phyloP scores from a whole-genome alignment of 2,797 vertebrate genomes.

The Bradypodion pumilum region DNA sequence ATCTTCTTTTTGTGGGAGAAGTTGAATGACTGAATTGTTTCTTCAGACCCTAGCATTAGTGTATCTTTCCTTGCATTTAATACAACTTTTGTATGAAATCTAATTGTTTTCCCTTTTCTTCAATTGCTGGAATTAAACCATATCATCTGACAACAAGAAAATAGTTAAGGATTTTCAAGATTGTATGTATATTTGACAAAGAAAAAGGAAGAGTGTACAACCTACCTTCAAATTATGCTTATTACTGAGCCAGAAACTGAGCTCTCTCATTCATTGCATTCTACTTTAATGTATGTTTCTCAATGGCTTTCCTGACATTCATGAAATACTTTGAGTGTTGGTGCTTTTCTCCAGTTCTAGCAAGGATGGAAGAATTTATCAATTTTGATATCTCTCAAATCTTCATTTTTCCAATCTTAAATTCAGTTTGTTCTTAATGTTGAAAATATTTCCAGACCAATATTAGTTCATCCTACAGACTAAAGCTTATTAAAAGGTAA shows the following conservation, averaged over 20 bases:
- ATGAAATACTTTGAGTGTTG: too few species aligned
- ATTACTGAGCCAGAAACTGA: background rate
- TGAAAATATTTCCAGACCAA: too few species aligned
- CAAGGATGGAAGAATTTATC: too few species aligned
- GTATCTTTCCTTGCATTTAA: background rate
- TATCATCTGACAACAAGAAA: background rate
- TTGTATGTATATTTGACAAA: background rate
- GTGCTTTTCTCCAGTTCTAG: too few species aligned
- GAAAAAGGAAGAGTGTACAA: background rate
- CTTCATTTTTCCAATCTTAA: too few species aligned
- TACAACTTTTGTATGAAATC: background rate
- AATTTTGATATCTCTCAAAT: too few species aligned
- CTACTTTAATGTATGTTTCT: too few species aligned
- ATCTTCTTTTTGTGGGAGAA: background rate
- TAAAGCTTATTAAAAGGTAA: too few species aligned
- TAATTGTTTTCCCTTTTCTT: background rate
- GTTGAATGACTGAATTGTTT: background rate
- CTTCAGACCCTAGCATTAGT: background rate
- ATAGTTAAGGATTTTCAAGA: background rate
- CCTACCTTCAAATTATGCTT: background rate
- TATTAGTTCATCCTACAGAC: too few species aligned
- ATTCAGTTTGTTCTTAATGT: too few species aligned
- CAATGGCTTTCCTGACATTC: too few species aligned
- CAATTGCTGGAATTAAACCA: background rate
- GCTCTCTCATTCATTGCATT: too few species aligned